Evolutionary conservation across 2,113 vertebrate genomes (phyloP).

Genomic region (Deroptyus accipitrinus): DNA sequence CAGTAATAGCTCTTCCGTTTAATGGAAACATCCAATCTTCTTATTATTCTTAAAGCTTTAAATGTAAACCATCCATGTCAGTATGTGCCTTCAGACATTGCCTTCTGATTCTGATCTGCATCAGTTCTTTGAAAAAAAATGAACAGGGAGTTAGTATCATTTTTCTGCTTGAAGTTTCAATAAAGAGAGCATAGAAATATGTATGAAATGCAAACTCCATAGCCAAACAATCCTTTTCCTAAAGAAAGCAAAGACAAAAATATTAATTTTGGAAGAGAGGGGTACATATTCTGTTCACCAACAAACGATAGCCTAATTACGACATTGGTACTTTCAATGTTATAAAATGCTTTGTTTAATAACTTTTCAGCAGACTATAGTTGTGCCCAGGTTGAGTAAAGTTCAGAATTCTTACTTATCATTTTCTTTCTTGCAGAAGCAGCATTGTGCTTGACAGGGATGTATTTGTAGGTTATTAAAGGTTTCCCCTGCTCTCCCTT

Average conservation of each 20-base stretch:
- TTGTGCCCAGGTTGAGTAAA: neutral
- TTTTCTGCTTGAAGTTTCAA: neutral
- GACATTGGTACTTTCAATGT: neutral
- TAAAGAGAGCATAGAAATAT: neutral
- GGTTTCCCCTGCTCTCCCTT: accelerated
- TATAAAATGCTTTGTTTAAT: neutral
- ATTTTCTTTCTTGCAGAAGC: neutral
- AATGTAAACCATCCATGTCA: neutral
- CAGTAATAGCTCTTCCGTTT: neutral
- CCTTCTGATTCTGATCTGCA: neutral
- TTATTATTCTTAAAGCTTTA: neutral
- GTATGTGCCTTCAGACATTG: neutral
- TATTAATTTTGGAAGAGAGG: neutral
- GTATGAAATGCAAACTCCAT: neutral
- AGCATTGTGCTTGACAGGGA: neutral
- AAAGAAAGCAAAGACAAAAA: neutral
- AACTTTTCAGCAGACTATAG: neutral
- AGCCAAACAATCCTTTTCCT: neutral
- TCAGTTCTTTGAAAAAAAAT: neutral
- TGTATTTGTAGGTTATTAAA: neutral
- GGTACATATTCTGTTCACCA: neutral
- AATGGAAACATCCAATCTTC: neutral
- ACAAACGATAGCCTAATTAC: neutral
- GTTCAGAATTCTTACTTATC: neutral
- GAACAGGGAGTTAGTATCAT: neutral